Base-by-base conservation (phyloP, 23 tunicate genomes). In the Oikopleura dioica region DNA sequence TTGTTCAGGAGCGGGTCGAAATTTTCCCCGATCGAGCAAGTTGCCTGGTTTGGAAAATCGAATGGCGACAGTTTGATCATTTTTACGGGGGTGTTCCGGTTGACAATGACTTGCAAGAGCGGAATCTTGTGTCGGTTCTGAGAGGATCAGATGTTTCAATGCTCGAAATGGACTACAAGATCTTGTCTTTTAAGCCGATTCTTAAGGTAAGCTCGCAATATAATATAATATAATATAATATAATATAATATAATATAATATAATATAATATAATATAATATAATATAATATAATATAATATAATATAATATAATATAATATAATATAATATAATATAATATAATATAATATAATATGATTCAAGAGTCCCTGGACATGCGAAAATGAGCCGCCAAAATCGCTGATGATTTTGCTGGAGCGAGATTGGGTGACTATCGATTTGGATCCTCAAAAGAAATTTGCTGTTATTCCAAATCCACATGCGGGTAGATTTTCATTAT, bases 131-230 rank as follows among this genome's bases (percentile, higher is more conserved):
- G 0, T 83, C 95, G 1, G 80, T 88, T n/a, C 76, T 79, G 88
- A 78, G 76, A 37, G 95, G 95, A 55, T 67, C 59, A 35, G 78
- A 84, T 12, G 69, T 81, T 50, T 76, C 85, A 0, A 84, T 88
- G 35, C 37, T 88, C 1, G 88, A 88, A 79, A 82, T 88, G 80
- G 88, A 81, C 35, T 88, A 75, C 81, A 80, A 87, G 4, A 68
- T 88, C 32, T 79, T 88, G 35, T 87, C 83, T 69, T 88, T 88
- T 44, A 35, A 75, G 1, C 78, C 82, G 1, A 32, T 83, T 24
- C 35, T 78, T 9, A 23, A 51, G 34, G 81, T 82, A 35, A 85
- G 87, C 0, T 83, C 87, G 95, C 67, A 77, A 50, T 77, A 82
- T 67, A 83, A 83, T 84, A 16, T 77, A 69, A n/a, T n/a, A n/a